Conservation (phyloP, 2,113 vertebrate genomes). For the Sinocyclocheilus rhinocerous region DNA sequence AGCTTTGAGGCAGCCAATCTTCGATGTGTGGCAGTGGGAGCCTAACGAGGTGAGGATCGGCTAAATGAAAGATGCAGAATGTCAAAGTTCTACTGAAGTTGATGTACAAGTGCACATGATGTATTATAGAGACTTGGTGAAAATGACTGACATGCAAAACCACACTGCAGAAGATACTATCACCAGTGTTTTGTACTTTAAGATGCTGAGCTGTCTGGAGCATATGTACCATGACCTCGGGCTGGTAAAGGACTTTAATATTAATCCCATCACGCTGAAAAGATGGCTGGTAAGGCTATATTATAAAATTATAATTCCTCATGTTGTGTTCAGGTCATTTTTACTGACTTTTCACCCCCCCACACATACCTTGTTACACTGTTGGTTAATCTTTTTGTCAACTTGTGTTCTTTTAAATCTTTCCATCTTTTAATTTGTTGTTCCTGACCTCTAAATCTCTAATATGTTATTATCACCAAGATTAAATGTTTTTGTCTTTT, state of each 20-base stretch:
- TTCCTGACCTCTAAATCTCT: too few species aligned
- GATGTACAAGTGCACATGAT: not conserved
- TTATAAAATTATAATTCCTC: not conserved
- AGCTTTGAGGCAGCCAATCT: constrained; percentile 87
- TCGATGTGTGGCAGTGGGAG: constrained; percentile 96
- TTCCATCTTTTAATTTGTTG: too few species aligned
- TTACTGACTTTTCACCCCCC: not conserved
- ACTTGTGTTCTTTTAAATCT: too few species aligned
- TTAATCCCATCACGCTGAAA: constrained; percentile 89
- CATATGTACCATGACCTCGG: constrained; percentile 95
- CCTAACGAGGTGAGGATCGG: constrained; percentile 85
- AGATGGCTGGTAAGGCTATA: constrained; percentile 85
- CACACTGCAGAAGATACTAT: constrained; percentile 1
- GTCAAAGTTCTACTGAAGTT: not conserved
- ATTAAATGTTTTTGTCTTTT: too few species aligned
- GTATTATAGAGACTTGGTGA: not conserved
- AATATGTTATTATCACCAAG: too few species aligned
- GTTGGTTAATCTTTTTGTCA: too few species aligned
- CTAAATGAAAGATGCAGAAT: not conserved
- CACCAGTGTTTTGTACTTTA: constrained; percentile 40
- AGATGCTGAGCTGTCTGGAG: constrained; percentile 97
- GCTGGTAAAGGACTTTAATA: constrained; percentile 87
- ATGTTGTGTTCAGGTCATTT: not conserved
- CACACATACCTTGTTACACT: too few species aligned
- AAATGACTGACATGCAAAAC: not conserved